These are phyloP conservation scores for Mycalesis mineus DNA, from an alignment of 2,888 invertebrate genomes.

Conservation along the genomic window DNA sequence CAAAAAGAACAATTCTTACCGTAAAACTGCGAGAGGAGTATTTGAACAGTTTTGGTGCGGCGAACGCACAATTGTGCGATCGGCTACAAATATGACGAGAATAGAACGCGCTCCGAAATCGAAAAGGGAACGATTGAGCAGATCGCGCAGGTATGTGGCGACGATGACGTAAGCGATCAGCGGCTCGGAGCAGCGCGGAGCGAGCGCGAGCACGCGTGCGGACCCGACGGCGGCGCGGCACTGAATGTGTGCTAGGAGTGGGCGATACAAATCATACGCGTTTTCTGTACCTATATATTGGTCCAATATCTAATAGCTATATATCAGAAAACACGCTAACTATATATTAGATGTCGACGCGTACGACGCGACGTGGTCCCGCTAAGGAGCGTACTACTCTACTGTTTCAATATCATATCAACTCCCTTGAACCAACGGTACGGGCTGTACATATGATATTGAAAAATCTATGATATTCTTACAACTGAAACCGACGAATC, in stretches of 20 bases:
- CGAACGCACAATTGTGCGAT: slow-evolving; percentile 11
- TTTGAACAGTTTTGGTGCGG: slow-evolving; percentile 9
- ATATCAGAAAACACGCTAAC: too few relatives aligned
- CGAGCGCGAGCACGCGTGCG: slow-evolving; percentile 22
- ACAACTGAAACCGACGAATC: too few relatives aligned
- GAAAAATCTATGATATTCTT: too few relatives aligned
- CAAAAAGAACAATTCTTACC: slow-evolving; percentile 19
- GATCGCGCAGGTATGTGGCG: slow-evolving; percentile 11
- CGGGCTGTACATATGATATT: too few relatives aligned
- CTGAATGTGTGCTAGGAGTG: slow-evolving; percentile 10
- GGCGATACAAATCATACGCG: too few relatives aligned
- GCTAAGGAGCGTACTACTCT: too few relatives aligned
- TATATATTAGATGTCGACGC: too few relatives aligned
- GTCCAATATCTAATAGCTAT: too few relatives aligned
- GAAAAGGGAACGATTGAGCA: slow-evolving; percentile 6
- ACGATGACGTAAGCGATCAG: slow-evolving; percentile 18
- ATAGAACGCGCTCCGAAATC: slow-evolving; percentile 7
- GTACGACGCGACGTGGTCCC: too few relatives aligned
- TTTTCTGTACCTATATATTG: too few relatives aligned
- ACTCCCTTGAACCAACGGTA: too few relatives aligned
- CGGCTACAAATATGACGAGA: slow-evolving; percentile 14
- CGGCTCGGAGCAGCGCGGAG: slow-evolving; percentile 4
- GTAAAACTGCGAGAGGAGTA: slow-evolving; percentile 13
- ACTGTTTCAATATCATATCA: too few relatives aligned
- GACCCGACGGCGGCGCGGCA: slow-evolving; percentile 17